Base-by-base conservation (phyloP, 2,797 vertebrate genomes). In the Chelonia mydas region DNA sequence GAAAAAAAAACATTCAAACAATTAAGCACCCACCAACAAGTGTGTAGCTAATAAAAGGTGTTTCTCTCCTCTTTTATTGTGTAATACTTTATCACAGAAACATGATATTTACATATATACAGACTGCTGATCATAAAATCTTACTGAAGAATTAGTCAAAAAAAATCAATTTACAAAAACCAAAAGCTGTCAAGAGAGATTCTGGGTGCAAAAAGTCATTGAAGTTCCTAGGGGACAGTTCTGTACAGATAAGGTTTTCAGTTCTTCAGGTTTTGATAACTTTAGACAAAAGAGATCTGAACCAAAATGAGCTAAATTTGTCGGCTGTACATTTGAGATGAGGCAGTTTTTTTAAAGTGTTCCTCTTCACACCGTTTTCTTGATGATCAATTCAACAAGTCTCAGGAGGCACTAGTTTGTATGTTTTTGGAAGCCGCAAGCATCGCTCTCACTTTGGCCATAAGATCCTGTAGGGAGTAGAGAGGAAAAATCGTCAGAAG, bases 371-470 rank as follows among this genome's bases (percentile, higher is more conserved):
- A 84, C 77, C 3, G 16, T 91, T 90, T 84, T 91, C 87, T 92
- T 81, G 41, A 89, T 5, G 87, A 81, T 49, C 54, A 93, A 51
- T 50, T 86, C 37, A 72, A 53, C 17, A 47, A 59, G 33, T 94
- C 98, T 99, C 98, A 99, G 97, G 99, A 99, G 77, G 98, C 98
- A 93, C 99, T 99, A 90, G 99, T 98, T 79, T 99, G 99, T 97
- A 99, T 98, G 98, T 99, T 99, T 98, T 99, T 99, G 89, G 99
- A 99, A 94, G 99, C 98, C 89, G 99, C 99, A 81, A 99, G 99
- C 99, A 99, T 99, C 54, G 99, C 99, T 97, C 99, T 98, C 92
- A 99, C 99, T 99, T 99, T 99, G 98, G 99, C 99, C 99, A 99
- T 99, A 96, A 99, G 98, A 98, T 99, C 99, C 99, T 99, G 96